Conservation (phyloP, 2,888 invertebrate genomes). For the Lomographa bimaculata region DNA sequence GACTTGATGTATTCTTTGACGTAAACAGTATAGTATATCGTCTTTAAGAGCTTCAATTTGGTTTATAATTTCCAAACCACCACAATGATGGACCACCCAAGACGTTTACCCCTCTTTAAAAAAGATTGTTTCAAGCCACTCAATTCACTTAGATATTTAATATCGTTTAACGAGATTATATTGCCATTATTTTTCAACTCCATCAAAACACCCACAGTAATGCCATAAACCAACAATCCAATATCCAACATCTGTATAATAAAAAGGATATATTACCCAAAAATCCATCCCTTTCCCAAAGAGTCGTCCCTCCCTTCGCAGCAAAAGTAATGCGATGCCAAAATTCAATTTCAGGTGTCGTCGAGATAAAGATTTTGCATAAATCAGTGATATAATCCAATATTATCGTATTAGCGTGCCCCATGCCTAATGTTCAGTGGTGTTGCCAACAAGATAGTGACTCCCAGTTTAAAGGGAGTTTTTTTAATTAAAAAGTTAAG, state of each 20-base stretch:
- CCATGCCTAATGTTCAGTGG: slow-evolving; percentile 70
- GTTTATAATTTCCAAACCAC: no score
- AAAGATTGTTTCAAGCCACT: no score
- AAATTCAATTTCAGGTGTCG: slow-evolving; percentile 77
- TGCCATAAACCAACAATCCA: slow-evolving; percentile 14
- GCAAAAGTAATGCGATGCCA: slow-evolving; percentile 62
- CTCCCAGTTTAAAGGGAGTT: not conserved
- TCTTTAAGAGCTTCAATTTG: no score
- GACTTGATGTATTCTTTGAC: no score
- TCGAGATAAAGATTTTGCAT: slow-evolving; percentile 80
- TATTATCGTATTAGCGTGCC: slow-evolving; percentile 72
- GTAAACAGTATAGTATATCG: no score
- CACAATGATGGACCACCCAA: no score
- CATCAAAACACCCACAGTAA: not conserved
- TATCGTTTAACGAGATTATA: no score
- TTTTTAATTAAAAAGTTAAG: slow-evolving; percentile 38
- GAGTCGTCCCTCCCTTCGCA: slow-evolving; percentile 34
- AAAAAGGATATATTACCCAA: slow-evolving; percentile 39
- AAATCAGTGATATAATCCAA: slow-evolving; percentile 81
- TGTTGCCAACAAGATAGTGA: slow-evolving; percentile 32
- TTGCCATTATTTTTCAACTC: no score
- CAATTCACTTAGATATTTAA: no score
- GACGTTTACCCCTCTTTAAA: no score
- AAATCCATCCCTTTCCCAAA: slow-evolving; percentile 29
- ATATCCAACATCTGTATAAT: slow-evolving; percentile 34